Evolutionary conservation across 2,888 invertebrate species (phyloP).

Genomic region (Camponotus fellah): DNA sequence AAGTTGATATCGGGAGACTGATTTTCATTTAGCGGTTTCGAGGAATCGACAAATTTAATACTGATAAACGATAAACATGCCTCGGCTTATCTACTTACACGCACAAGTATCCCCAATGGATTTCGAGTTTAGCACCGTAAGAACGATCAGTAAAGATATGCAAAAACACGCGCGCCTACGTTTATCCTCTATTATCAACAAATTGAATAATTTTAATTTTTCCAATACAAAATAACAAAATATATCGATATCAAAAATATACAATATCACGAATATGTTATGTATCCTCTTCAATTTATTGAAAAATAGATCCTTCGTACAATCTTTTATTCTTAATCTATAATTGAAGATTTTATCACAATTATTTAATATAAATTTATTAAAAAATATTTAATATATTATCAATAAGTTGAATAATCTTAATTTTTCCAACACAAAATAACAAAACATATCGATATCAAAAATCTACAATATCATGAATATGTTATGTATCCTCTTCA

Average conservation of each 20-base stretch:
- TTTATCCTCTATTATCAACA: conserved; percentile 42
- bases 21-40: conserved; percentile 31
- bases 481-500: not conserved
- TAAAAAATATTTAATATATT: too few species aligned
- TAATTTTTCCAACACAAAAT: too few species aligned
- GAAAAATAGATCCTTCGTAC: not conserved
- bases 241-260: not conserved
- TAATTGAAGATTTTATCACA: not conserved
- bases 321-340: not conserved
- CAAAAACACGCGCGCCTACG: conserved; percentile 59
- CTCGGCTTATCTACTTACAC: conserved; percentile 37
- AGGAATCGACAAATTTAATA: conserved; percentile 19
- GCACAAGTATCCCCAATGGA: conserved; percentile 43
- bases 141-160: conserved; percentile 59
- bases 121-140: conserved; percentile 56
- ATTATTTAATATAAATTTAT: too few species aligned
- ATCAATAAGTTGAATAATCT: too few species aligned
- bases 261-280: not conserved
- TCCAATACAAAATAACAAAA: not conserved
- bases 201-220: conserved; percentile 51
- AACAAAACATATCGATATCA: not conserved
- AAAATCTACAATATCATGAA: not conserved
- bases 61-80: conserved; percentile 32
- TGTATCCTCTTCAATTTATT: not conserved
- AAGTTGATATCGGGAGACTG: not conserved